Conservation (phyloP, 2,888 invertebrate species). For the Cinara cedri region DNA sequence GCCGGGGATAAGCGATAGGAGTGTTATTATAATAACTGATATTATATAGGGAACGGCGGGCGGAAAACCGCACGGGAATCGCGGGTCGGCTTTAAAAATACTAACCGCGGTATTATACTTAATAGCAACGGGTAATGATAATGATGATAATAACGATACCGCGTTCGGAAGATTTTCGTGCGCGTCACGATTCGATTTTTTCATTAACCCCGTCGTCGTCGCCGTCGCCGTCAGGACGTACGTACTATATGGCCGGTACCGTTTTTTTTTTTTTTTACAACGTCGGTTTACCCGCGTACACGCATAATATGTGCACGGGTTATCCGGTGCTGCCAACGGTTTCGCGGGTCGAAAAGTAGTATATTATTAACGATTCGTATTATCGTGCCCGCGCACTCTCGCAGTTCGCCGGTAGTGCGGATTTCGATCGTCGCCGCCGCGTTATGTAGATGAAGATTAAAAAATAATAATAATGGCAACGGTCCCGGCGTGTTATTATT, state of each 20-base stretch:
- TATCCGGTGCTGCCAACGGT: conserved; percentile 17
- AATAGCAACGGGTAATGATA: no score
- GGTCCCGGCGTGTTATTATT: conserved; percentile 34
- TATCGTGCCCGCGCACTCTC: no score
- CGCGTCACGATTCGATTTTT: conserved; percentile 42
- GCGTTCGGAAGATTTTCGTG: conserved; percentile 5
- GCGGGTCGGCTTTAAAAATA: not conserved
- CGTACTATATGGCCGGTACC: not conserved
- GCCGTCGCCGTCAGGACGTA: no score
- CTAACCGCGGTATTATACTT: not conserved
- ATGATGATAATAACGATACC: no score
- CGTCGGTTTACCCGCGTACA: not conserved
- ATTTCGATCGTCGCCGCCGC: conserved; percentile 24
- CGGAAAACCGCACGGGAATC: conserved; percentile 4
- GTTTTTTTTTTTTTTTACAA: not conserved
- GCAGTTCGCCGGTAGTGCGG: conserved; percentile 26
- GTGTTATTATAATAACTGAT: no score
- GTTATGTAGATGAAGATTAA: not conserved
- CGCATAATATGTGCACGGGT: not conserved
- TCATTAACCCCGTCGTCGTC: not conserved
- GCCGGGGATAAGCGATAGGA: no score
- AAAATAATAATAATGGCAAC: not conserved
- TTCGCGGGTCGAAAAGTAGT: conserved; percentile 12
- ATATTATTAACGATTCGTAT: conserved; percentile 37
- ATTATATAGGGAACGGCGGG: not conserved